Conservation (phyloP, 2,797 vertebrate genomes). For the Halcyon leucocephala region DNA sequence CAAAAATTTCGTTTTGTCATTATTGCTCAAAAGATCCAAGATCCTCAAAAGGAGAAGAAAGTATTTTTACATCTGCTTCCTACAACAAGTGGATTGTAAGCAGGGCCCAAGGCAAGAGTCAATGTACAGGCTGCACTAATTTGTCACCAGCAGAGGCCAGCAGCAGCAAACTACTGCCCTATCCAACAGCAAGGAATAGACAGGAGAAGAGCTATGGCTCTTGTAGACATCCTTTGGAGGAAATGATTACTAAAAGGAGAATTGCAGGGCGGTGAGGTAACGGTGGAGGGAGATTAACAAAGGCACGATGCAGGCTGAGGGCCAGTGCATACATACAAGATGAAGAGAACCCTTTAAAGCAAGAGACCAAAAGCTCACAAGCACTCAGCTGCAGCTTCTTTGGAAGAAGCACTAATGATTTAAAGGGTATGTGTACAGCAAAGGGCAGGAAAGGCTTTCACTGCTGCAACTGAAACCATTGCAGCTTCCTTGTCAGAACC, state of each 20-base stretch:
- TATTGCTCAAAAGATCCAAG: not conserved
- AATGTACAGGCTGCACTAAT: not conserved
- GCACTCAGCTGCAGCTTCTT: not conserved
- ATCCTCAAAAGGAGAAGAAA: not conserved
- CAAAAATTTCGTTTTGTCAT: not conserved
- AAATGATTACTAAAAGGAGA: not conserved
- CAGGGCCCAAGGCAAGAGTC: not conserved
- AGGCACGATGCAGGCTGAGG: not conserved
- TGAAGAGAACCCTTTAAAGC: not conserved
- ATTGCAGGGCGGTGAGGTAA: not conserved
- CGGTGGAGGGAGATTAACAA: not conserved
- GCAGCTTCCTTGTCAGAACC: not conserved
- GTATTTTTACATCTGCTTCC: not conserved
- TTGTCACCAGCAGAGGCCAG: conserved; percentile 21
- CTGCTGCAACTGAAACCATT: not conserved
- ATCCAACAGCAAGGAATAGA: not conserved
- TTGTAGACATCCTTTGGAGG: not conserved
- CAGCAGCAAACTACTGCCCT: not conserved
- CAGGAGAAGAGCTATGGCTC: not conserved
- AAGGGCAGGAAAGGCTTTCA: not conserved
- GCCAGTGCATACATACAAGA: not conserved
- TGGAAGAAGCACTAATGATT: not conserved
- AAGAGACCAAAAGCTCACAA: not conserved
- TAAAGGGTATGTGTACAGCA: not conserved
- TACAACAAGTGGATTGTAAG: not conserved